A percentile compares a stretch with the other conserved stretches of the same genome.
These are phyloP conservation scores for Rhagoletis pomonella DNA, from an alignment of 1,140 invertebrate species.

Conservation along the genomic window DNA sequence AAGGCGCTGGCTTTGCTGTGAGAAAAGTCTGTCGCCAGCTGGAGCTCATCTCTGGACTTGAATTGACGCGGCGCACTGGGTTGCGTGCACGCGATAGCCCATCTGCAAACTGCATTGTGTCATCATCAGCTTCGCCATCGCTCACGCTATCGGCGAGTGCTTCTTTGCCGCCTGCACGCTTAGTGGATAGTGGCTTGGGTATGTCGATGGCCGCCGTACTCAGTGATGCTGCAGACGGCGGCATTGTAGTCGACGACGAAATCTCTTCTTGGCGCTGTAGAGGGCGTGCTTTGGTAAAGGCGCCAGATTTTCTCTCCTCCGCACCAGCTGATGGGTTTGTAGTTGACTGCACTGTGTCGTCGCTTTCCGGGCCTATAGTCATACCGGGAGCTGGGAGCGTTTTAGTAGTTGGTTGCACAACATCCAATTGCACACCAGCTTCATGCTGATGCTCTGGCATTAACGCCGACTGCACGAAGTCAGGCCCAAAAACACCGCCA, in stretches of 20 bases:
- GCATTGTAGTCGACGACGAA: slow-evolving; percentile 60
- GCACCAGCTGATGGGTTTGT: not conserved
- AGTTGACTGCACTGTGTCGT: not conserved
- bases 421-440: not conserved
- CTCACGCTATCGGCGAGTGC: slow-evolving; percentile 70
- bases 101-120: slow-evolving; percentile 71
- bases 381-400: not conserved
- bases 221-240: slow-evolving; percentile 58
- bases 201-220: slow-evolving; percentile 73
- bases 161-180: slow-evolving; percentile 67
- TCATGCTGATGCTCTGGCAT: slow-evolving; percentile 26
- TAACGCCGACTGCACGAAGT: slow-evolving; percentile 54
- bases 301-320: slow-evolving; percentile 11
- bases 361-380: not conserved
- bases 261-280: slow-evolving; percentile 70
- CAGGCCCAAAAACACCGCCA: slow-evolving; percentile 67
- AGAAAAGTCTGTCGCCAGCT: slow-evolving; percentile 84
- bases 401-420: slow-evolving; percentile 26
- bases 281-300: slow-evolving; percentile 62
- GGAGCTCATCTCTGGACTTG: slow-evolving; percentile 92
- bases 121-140: slow-evolving; percentile 79
- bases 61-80: slow-evolving; percentile 89
- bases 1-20: slow-evolving; percentile 63
- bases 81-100: slow-evolving; percentile 79
- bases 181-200: slow-evolving; percentile 58